Conservation (phyloP, 2,888 invertebrate species). For the Hipparchia semele region DNA sequence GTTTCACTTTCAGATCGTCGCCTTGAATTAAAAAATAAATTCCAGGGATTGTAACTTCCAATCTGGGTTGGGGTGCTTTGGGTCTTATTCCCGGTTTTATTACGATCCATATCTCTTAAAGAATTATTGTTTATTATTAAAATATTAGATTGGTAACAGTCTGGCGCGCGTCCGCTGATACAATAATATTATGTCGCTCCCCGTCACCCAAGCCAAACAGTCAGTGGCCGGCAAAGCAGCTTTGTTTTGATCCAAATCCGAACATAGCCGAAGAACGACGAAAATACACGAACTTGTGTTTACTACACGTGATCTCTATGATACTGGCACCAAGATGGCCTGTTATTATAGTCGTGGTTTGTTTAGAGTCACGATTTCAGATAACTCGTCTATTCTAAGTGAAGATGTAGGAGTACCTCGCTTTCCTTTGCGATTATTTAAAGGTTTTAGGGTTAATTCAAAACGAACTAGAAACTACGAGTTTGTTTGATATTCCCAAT, state of each 20-base stretch:
- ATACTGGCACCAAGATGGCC: too few species aligned
- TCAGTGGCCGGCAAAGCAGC: conserved; percentile 44
- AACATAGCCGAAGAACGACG: conserved; percentile 61
- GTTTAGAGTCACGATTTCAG: too few species aligned
- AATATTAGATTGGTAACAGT: conserved; percentile 40
- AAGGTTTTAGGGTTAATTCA: too few species aligned
- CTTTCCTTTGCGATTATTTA: too few species aligned
- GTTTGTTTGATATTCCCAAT: too few species aligned
- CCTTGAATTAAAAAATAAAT: conserved; percentile 69
- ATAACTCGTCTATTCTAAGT: too few species aligned
- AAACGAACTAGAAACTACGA: too few species aligned
- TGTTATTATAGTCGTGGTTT: too few species aligned
- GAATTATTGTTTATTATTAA: conserved; percentile 7
- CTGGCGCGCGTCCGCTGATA: conserved; percentile 59
- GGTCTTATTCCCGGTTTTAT: conserved; percentile 57
- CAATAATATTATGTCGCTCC: conserved; percentile 59
- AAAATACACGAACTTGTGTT: conserved; percentile 63
- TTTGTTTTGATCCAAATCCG: conserved; percentile 75
- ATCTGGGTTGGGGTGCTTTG: conserved; percentile 51
- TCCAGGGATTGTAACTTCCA: conserved; percentile 69
- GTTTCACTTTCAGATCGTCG: conserved; percentile 73
- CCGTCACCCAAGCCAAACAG: conserved; percentile 51
- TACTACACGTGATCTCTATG: conserved; percentile 40
- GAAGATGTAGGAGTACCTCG: too few species aligned
- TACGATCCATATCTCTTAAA: conserved; percentile 59